These are phyloP conservation scores for Hydropsyche betteni DNA, from an alignment of 2,888 invertebrate species.

Conservation along the genomic window DNA sequence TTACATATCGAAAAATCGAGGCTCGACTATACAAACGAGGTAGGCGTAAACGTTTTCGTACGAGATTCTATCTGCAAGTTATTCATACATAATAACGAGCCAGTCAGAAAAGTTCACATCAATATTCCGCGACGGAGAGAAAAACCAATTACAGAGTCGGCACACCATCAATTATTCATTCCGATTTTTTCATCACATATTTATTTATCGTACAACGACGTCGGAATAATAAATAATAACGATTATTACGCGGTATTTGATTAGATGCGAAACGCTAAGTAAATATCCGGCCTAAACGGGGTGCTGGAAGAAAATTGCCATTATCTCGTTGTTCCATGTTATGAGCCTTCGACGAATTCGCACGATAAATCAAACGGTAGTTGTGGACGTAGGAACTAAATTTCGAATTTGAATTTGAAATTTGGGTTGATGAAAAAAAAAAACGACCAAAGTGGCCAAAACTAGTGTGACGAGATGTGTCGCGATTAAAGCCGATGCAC, in stretches of 20 bases:
- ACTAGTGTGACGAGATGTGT: slow-evolving; percentile 24
- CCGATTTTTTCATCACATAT: not conserved
- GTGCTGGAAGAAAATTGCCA: not conserved
- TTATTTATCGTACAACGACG: not conserved
- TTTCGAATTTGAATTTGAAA: slow-evolving; percentile 18
- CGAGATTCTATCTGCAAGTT: slow-evolving; percentile 34
- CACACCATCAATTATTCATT: slow-evolving; percentile 34
- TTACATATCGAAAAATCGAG: too few species aligned
- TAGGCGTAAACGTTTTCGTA: slow-evolving; percentile 26
- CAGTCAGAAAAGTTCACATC: slow-evolving; percentile 28
- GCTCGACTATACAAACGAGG: not conserved
- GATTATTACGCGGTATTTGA: slow-evolving; percentile 34
- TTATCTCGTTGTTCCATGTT: not conserved
- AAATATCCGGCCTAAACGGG: slow-evolving; percentile 18
- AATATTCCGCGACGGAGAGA: slow-evolving; percentile 26
- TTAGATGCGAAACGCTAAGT: slow-evolving; percentile 31
- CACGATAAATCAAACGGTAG: slow-evolving; percentile 6
- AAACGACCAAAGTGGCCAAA: not conserved
- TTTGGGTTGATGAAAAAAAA: not conserved
- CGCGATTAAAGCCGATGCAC: not conserved
- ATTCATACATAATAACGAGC: slow-evolving; percentile 32
- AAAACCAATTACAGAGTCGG: slow-evolving; percentile 38
- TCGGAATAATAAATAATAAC: slow-evolving; percentile 30
- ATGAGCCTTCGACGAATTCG: not conserved
- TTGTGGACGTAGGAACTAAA: not conserved